Conservation (phyloP, 2,888 invertebrate genomes). For the Ommatoiulus sabulosus region DNA sequence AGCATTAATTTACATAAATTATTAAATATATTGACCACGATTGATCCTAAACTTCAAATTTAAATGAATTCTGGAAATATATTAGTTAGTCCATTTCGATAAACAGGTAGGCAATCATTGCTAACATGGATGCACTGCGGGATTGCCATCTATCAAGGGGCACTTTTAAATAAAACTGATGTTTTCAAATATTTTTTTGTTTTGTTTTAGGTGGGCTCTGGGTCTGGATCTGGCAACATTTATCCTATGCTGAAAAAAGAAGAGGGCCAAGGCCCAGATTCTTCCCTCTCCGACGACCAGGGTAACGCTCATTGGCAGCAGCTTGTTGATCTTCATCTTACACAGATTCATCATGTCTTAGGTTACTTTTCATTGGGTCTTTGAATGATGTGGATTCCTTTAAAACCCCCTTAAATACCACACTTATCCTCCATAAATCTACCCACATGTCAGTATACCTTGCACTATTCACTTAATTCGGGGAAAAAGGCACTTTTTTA, state of each 20-base stretch:
- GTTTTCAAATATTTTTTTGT: not conserved
- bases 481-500: not conserved
- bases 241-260: constrained; percentile 59
- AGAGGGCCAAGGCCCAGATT: constrained; percentile 59
- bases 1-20: too few relatives aligned
- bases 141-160: not conserved
- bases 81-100: too few relatives aligned
- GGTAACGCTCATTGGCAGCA: constrained; percentile 58
- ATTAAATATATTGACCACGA: too few relatives aligned
- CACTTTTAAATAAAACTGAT: constrained; percentile 9
- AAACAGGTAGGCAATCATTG: not conserved
- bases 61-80: too few relatives aligned
- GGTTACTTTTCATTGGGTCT: constrained; percentile 57
- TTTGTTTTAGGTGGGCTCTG: constrained; percentile 55
- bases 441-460: not conserved
- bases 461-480: not conserved
- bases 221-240: constrained; percentile 59
- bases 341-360: constrained; percentile 56
- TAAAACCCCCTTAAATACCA: constrained; percentile 1
- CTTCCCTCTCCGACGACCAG: constrained; percentile 60
- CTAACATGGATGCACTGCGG: not conserved
- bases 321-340: constrained; percentile 57
- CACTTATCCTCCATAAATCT: not conserved
- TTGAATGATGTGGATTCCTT: constrained; percentile 57
- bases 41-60: too few relatives aligned